Evolutionary conservation across 2,888 invertebrate species (phyloP), one percentile per base, ranked within the genome.

Genomic region (Agrochola litura): DNA sequence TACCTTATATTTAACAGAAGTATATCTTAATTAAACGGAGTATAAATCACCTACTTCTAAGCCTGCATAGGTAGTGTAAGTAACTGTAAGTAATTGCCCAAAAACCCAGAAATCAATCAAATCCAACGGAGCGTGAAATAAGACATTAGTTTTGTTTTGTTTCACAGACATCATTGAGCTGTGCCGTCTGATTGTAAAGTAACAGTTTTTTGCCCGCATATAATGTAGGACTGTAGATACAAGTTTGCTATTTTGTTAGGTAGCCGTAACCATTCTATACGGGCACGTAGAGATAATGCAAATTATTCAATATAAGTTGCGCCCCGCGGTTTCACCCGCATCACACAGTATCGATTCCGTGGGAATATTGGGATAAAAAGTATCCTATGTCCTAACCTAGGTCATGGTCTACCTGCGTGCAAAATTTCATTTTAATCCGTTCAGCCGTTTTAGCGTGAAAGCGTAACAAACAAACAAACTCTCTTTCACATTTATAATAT

Each of bases 101-200:
- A 84, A 86, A 84, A 79, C 54, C 60, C 60, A 77, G 73, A 82
- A 86, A 86, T 86, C 85, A 82, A 86, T 86, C 80, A 80, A 71
- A 64, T 60, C 52, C 77, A 49, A 46, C 73, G 25, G 61, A 77
- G 75, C 79, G 66, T 72, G 75, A 82, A 84, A 84, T 82, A 76
- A 86, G 66, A 71, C 73, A 71, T 84, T 73, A 72, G 64, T 79
- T 56, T 78, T 66, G 56, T 79, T 80, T 65, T 71, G 68, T 86
- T 73, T 70, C 43, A 41, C 77, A 67, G 64, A 73, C 71, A 66
- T 61, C 58, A 19, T 46, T n/a, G 71, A 66, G 64, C 6, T 54
- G 46, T 52, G 49, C n/a, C 6, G 58, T 68, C 76, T 19, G n/a
- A 49, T 41, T 56, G 22, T 60, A 77, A 67, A 52, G 22, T 46